phyloP scores from a whole-genome alignment of 2,113 vertebrate species.

The Stomatorhinus ivindoensis region DNA sequence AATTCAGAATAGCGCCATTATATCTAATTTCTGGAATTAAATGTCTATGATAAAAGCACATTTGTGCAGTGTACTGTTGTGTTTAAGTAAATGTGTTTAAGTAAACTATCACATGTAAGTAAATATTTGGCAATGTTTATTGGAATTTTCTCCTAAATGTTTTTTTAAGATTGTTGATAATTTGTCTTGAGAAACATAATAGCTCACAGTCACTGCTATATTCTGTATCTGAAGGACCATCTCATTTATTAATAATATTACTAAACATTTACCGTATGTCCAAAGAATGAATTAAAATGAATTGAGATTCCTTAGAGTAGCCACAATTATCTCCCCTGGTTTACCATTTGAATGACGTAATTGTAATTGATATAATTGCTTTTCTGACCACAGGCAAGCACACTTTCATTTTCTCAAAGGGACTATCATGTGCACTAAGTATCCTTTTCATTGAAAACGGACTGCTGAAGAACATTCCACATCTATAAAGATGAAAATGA shows the following conservation, averaged over 20 bases:
- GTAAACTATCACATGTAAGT: not conserved
- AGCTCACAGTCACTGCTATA: not conserved
- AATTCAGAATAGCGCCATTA: not conserved
- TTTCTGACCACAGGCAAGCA: not conserved
- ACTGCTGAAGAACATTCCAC: not conserved
- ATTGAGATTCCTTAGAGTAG: not conserved
- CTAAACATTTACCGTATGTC: not conserved
- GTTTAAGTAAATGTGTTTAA: not conserved
- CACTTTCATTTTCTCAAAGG: not conserved
- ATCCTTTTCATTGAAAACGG: not conserved
- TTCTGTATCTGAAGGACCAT: slow-evolving; percentile 8
- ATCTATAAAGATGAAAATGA: not conserved
- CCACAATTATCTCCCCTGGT: not conserved
- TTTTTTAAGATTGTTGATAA: not conserved
- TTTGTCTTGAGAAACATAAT: not conserved
- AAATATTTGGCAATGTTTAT: not conserved
- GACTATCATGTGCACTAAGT: not conserved
- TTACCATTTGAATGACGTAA: not conserved
- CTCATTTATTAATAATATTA: not conserved
- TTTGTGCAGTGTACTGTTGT: not conserved
- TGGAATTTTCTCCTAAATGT: not conserved
- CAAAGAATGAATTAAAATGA: not conserved
- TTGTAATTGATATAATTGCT: not conserved
- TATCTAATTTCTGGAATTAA: not conserved
- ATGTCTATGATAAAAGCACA: not conserved